Base-by-base conservation (phyloP, 2,888 invertebrate genomes). In the Coelopa pilipes region DNA sequence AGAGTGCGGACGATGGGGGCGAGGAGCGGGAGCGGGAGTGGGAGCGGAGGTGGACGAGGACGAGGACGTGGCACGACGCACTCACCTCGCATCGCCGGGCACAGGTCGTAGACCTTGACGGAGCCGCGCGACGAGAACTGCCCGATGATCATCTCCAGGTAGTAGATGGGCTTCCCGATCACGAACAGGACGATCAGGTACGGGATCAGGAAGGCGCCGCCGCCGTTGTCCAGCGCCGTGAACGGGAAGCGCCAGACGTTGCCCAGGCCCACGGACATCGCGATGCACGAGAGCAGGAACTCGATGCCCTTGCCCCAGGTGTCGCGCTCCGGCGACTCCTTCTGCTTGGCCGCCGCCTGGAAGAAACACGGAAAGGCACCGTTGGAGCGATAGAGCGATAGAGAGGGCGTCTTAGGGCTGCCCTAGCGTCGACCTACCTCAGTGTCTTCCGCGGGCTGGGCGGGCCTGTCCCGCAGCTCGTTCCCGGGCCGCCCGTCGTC, bases 91-190 rank as follows among this genome's bases (percentile, higher is more conserved):
- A 93, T 90, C 0, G 92, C 90, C 7, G 93, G 93, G 13, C 90
- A 90, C 79, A 92, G 87, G 78, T 93, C 93, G 80, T 87, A 90
- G 17, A 92, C 90, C 81, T 92, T 92, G 17, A 92, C 91, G 74
- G 92, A 92, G 13, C 93, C 93, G 77, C 90, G 89, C 77, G 92
- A 91, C 45, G 91, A 91, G 84, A 93, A 94, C 85, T 94, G 94
- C 1, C 94, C 94, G 60, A 94, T 87, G 7, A 91, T 88, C 88
- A 93, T 91, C 87, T 94, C 94, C 86, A 94, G 86, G 82, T 92
- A 93, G 82, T 94, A 93, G 80, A 94, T 89, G 0, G 92, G 92
- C 78, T 92, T 89, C 69, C 92, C 92, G 70, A 93, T 89, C 70
- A 93, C 82, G 71, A 92, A 87, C 66, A 93, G 85, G 12, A 92